Percentiles rank a stretch among this genome's conserved stretches.
Evolutionary conservation across 2,113 vertebrate genomes (phyloP).

Genomic region (Tamias sibiricus): DNA sequence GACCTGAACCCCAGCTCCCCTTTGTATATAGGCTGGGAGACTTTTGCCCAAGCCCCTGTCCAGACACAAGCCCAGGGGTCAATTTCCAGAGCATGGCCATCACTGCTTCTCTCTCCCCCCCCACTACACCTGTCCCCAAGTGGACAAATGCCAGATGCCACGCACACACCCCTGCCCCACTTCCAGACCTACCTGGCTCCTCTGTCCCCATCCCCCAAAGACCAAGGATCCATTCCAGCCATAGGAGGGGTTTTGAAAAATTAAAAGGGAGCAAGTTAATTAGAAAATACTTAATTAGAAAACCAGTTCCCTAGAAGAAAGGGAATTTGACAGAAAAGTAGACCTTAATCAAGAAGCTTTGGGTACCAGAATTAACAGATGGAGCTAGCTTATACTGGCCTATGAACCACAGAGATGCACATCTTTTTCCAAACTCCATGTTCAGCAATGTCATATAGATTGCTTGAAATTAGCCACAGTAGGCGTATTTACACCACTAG

Average conservation of each 20-base stretch:
- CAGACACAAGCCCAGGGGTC: not conserved
- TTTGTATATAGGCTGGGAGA: not conserved
- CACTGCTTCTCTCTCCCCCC: not conserved
- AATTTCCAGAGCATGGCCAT: not conserved
- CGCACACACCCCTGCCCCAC: too few species aligned
- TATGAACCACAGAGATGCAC: fast-evolving
- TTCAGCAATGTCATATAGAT: not conserved
- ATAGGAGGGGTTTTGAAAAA: slow-evolving; percentile 33
- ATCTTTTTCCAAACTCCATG: not conserved
- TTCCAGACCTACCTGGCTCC: not conserved
- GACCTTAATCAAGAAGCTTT: not conserved
- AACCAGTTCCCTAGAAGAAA: slow-evolving; percentile 51
- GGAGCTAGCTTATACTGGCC: not conserved
- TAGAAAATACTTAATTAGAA: slow-evolving; percentile 68
- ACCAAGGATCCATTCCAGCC: not conserved
- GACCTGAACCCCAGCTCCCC: not conserved
- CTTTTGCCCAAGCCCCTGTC: not conserved
- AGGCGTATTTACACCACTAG: not conserved
- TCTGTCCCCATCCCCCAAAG: not conserved
- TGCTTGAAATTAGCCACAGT: not conserved
- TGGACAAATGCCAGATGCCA: not conserved
- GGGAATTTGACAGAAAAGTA: slow-evolving; percentile 32
- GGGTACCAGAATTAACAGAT: not conserved
- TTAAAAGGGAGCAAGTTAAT: slow-evolving; percentile 57
- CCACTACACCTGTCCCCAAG: not conserved